These are phyloP conservation scores for Manduca sexta DNA, from an alignment of 1,140 invertebrate species.

Conservation along the genomic window DNA sequence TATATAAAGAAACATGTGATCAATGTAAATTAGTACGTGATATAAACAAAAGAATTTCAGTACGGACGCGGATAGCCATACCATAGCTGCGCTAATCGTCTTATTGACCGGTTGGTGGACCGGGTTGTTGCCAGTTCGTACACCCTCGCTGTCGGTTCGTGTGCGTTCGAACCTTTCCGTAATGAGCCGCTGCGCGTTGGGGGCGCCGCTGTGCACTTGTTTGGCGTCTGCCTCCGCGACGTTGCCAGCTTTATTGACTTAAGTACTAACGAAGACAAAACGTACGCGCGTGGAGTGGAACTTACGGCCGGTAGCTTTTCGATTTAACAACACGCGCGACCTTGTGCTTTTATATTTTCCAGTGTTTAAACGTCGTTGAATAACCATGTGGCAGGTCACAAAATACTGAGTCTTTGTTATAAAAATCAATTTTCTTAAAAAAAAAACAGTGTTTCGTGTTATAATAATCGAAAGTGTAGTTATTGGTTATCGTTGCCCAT, in stretches of 20 bases:
- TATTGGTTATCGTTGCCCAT: background rate
- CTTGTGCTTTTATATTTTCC: constrained; percentile 29
- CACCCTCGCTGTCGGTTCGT: constrained; percentile 57
- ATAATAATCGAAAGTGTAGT: background rate
- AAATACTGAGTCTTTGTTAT: constrained; percentile 53
- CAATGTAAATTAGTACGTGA: background rate
- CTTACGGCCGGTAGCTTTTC: constrained; percentile 66
- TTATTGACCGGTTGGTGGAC: constrained; percentile 73
- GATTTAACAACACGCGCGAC: constrained; percentile 37
- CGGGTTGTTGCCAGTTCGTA: constrained; percentile 66
- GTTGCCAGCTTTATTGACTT: constrained; percentile 73
- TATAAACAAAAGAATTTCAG: constrained; percentile 44
- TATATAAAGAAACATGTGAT: too few relatives aligned
- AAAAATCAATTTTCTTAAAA: constrained; percentile 23
- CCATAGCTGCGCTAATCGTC: constrained; percentile 63
- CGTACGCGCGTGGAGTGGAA: constrained; percentile 65
- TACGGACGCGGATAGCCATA: constrained; percentile 30
- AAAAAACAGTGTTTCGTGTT: constrained; percentile 27
- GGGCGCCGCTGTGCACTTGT: constrained; percentile 67
- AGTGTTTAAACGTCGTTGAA: constrained; percentile 14
- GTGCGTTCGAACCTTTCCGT: constrained; percentile 44
- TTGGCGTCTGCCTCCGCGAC: constrained; percentile 70
- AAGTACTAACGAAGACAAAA: constrained; percentile 68
- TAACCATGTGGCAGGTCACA: constrained; percentile 34
- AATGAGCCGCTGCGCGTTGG: constrained; percentile 68